Conservation (phyloP, 2,797 vertebrate species). For the Pempheris klunzingeri region DNA sequence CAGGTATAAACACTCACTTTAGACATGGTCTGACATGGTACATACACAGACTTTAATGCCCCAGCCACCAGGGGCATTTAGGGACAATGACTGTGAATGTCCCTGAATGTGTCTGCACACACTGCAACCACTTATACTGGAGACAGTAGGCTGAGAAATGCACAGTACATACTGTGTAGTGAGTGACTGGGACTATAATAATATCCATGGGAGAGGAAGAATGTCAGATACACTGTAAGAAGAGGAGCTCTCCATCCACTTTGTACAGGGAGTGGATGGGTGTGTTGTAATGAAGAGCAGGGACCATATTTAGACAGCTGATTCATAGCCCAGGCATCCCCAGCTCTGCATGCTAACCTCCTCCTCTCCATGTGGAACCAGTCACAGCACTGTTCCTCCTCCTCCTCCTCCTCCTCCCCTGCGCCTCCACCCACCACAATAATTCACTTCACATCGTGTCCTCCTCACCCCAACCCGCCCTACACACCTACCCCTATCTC, state of each 20-base stretch:
- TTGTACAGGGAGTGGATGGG: slow-evolving; percentile 61
- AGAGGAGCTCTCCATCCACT: slow-evolving; percentile 36
- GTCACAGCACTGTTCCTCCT: slow-evolving; percentile 47
- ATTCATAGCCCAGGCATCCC: slow-evolving; percentile 82
- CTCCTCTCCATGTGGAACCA: slow-evolving; percentile 57
- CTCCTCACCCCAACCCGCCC: slow-evolving; percentile 36
- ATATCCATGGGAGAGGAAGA: slow-evolving; percentile 11
- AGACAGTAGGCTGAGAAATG: neutral
- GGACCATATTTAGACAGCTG: slow-evolving; percentile 81
- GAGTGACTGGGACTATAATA: neutral
- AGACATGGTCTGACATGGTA: neutral
- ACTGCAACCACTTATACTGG: neutral
- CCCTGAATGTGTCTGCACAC: neutral
- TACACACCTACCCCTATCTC: slow-evolving; percentile 14
- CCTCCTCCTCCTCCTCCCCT: slow-evolving; percentile 45
- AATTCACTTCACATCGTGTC: slow-evolving; percentile 48
- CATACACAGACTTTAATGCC: neutral
- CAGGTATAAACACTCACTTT: neutral
- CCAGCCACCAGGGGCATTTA: neutral
- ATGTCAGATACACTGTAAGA: slow-evolving; percentile 27
- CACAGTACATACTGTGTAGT: neutral
- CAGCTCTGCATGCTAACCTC: slow-evolving; percentile 54
- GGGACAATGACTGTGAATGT: neutral
- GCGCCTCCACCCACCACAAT: slow-evolving; percentile 52
- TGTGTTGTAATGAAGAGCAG: slow-evolving; percentile 68